Base-by-base conservation (phyloP, 1,140 invertebrate genomes). In the Charaxes varanes region DNA sequence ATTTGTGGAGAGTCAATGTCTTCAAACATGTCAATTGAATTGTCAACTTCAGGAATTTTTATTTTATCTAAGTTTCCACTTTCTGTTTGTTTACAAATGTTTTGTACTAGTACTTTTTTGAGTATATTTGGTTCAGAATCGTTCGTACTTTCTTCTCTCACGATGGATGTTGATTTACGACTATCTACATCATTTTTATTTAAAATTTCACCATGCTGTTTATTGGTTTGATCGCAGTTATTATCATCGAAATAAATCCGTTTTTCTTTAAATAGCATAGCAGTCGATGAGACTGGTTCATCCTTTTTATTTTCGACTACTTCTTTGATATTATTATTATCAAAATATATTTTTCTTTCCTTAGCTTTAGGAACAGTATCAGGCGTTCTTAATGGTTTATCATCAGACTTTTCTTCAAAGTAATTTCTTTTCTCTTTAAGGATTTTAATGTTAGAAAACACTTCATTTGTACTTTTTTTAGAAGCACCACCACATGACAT, bases 11-110 rank as follows among this genome's bases (percentile, higher is more conserved):
- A 76, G 6, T 74, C 69, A 6, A 47, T 40, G 17, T 37, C 60
- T 31, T 69, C 67, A 46, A 78, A 81, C 8, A 77, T 41, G 35
- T 81, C 72, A 4, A 77, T 41, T 3, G 77, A 81, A 17, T 60
- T 41, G 17, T 64, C 41, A 47, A 61, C 66, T 28, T 65, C n/a
- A 22, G 21, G 35, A 12, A 27, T 22, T 13, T 42, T 42, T 2
- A 26, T 12, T 46, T 38, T 33, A 2, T 45, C 8, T 11, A 21
- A 4, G 5, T 14, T 35, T 26, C 17, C 11, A 15, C 18, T 14
- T 6, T 37, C 16, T 13, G 18, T 11, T 26, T 62, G 51, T 15
- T 37, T 53, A 23, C 53, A 43, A 2, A 65, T 49, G 51, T 46
- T 73, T 41, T 81, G 62, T 11, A 61, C 65, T 5, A 78, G 31